Base-by-base conservation (phyloP, 1,140 invertebrate species). In the Cyphomyrmex costatus region DNA sequence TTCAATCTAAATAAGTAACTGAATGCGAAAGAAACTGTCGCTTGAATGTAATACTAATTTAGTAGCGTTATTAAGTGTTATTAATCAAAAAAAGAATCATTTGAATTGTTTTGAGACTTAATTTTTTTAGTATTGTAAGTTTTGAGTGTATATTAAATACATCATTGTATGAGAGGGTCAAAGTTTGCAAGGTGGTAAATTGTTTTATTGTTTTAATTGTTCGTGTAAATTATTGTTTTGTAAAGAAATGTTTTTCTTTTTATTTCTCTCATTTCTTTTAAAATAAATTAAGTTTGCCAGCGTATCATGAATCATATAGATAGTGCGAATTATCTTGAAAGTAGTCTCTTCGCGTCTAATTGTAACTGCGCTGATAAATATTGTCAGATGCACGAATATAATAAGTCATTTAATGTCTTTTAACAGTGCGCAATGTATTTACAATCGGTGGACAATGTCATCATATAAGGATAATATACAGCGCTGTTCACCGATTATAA, bases 1-100 rank as follows among this genome's bases (percentile, higher is more conserved):
- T 98, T 97, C 94, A 94, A 85, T 65, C 77, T 90, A 16, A 86
- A 92, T 8, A 92, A 90, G 65, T 92, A 84, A 92, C 24, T n/a
- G 19, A 33, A n/a, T 46, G 10, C n/a, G 36, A 12, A 58, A 56
- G 36, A 33, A 6, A 74, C 12, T 36, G 5, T 56, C 19, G 10
- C 16, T 30, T 16, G 3, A 19, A 78, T 14, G 8, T 63, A 63
- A 3, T 3, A 30, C 3, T 30, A 30, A 30, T 30, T 1, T 30
- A 30, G 30, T 42, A 42, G 36, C 5, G 36, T 42, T 42, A 30
- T 1, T 3, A n/a, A n/a, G n/a, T n/a, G n/a, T 42, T 42, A 42
- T 8, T 42, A 42, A 42, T 2, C 36, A 5, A 16, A 49, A 16
- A 49, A 42, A 42, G 8, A 42, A 42, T 42, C 7, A 42, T 42